Evolutionary conservation across 2,888 invertebrate genomes (phyloP).

Genomic region (Cephus runcator): DNA sequence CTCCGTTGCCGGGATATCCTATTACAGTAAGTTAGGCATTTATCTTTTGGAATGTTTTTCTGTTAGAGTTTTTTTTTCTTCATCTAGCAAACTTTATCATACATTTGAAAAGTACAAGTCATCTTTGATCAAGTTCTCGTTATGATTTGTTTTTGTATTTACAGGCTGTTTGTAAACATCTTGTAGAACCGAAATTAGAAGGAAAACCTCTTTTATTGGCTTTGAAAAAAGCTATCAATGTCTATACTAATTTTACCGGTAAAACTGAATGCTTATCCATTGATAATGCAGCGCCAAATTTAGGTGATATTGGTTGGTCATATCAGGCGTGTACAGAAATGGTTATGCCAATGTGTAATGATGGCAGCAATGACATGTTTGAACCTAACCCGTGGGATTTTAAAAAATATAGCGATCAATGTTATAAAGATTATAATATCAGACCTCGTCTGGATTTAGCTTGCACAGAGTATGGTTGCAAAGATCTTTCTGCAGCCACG

Average conservation of each 20-base stretch:
- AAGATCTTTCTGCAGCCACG: conserved; percentile 73
- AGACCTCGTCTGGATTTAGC: conserved; percentile 76
- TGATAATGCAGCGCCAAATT: conserved; percentile 67
- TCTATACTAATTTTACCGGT: conserved; percentile 87
- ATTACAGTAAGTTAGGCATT: conserved; percentile 68
- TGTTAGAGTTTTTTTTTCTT: neutral
- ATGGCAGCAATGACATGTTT: conserved; percentile 85
- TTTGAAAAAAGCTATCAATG: conserved; percentile 75
- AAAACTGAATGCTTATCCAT: conserved; percentile 76
- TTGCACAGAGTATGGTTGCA: conserved; percentile 83
- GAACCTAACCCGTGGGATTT: conserved; percentile 81
- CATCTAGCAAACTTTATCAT: neutral
- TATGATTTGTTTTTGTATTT: conserved; percentile 20
- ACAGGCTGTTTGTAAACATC: conserved; percentile 68
- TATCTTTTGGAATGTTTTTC: neutral
- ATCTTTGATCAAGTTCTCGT: neutral
- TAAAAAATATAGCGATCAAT: conserved; percentile 73
- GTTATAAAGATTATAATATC: conserved; percentile 77
- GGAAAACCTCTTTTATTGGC: conserved; percentile 58
- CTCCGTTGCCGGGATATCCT: conserved; percentile 86
- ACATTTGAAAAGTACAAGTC: neutral
- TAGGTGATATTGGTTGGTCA: conserved; percentile 82
- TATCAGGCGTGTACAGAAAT: conserved; percentile 95
- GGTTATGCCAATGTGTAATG: conserved; percentile 93
- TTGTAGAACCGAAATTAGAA: conserved; percentile 50